Percentiles rank a stretch among this genome's conserved stretches.
Evolutionary conservation across 1,140 invertebrate species (phyloP).

Genomic region (Drosophila carrolli): DNA sequence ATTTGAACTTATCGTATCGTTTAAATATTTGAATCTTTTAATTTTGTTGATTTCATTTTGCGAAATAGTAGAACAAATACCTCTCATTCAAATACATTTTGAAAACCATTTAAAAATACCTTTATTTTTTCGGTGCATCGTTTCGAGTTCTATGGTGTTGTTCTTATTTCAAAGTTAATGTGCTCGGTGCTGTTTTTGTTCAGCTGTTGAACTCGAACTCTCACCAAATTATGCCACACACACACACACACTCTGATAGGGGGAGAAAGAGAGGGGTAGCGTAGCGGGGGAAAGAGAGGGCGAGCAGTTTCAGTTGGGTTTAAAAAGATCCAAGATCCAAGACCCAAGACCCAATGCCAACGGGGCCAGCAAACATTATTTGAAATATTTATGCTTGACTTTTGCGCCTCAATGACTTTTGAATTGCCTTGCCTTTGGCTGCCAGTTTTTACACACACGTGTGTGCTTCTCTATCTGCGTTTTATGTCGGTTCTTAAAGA

Average conservation of each 20-base stretch:
- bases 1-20: too few species aligned
- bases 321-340: constrained; percentile 25
- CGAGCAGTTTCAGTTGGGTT: constrained; percentile 7
- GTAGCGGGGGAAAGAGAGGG: constrained; percentile 10
- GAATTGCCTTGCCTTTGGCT: constrained; percentile 83
- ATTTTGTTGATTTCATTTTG: too few species aligned
- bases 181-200: constrained; percentile 63
- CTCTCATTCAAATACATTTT: too few species aligned
- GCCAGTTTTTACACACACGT: constrained; percentile 58
- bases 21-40: too few species aligned
- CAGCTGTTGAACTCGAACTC: constrained; percentile 81
- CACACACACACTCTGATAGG: constrained; percentile 29
- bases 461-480: constrained; percentile 10
- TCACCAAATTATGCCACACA: constrained; percentile 81
- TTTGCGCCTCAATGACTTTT: constrained; percentile 83
- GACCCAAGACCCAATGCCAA: constrained; percentile 62
- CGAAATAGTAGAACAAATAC: too few species aligned
- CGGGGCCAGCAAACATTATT: constrained; percentile 81
- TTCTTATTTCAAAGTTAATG: constrained; percentile 65
- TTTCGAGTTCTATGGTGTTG: constrained; percentile 41
- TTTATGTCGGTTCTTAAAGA: constrained; percentile 43
- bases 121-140: constrained; percentile 24
- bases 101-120: neutral
- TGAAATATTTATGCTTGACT: constrained; percentile 83
- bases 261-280: constrained; percentile 22